A percentile compares a stretch with the other conserved stretches of the same genome.
Evolutionary conservation across 2,113 vertebrate genomes (phyloP).

Genomic region (Pangasianodon gigas): DNA sequence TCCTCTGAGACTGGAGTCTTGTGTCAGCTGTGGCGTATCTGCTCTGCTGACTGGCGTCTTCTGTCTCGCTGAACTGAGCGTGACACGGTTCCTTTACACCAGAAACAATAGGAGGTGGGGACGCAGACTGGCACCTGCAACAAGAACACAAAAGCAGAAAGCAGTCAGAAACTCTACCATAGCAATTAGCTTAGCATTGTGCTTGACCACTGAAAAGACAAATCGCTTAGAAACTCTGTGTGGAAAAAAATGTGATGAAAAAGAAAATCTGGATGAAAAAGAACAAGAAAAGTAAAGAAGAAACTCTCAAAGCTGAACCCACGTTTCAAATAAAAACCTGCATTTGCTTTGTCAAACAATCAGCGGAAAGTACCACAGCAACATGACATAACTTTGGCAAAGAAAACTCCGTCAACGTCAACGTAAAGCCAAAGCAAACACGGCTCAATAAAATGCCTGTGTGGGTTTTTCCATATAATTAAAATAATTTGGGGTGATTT

Average conservation of each 20-base stretch:
- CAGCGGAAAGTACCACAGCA: conserved; percentile 66
- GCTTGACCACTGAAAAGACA: conserved; percentile 30
- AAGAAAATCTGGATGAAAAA: no score
- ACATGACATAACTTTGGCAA: conserved; percentile 63
- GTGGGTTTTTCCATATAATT: conserved; percentile 67
- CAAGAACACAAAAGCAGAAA: conserved; percentile 61
- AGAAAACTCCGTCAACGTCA: conserved; percentile 17
- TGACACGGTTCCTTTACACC: conserved; percentile 76
- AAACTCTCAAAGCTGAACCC: conserved; percentile 54
- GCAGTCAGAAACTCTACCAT: conserved; percentile 12
- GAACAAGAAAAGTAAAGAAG: conserved; percentile 21
- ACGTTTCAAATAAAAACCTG: conserved; percentile 62
- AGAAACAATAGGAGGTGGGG: conserved; percentile 81
- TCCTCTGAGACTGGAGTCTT: conserved; percentile 74
- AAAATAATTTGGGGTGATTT: conserved; percentile 59
- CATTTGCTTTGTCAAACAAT: conserved; percentile 62
- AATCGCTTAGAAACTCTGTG: conserved; percentile 47
- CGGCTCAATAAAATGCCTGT: conserved; percentile 61
- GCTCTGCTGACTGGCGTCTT: conserved; percentile 74
- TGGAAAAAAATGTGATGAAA: conserved; percentile 46
- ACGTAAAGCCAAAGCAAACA: conserved; percentile 67
- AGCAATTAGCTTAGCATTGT: neutral
- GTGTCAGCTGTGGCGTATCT: conserved; percentile 75
- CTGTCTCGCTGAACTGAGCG: conserved; percentile 80
- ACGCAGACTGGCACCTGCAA: conserved; percentile 89